These are phyloP conservation scores for Triplophysa rosa DNA, from an alignment of 2,113 vertebrate genomes.

Conservation along the genomic window DNA sequence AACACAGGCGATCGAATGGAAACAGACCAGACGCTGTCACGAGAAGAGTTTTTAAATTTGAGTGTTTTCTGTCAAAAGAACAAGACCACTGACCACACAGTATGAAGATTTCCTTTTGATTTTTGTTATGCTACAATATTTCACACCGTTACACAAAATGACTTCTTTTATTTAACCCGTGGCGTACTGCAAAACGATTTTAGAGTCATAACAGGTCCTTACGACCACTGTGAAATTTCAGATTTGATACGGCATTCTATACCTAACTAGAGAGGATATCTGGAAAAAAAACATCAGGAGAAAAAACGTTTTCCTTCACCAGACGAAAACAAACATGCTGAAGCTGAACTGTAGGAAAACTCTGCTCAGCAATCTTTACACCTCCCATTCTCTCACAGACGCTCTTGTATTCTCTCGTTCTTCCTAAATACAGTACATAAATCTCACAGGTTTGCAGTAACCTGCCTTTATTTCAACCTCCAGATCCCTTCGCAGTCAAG, in stretches of 20 bases:
- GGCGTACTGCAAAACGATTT: no score
- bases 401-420: not conserved
- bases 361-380: conserved; percentile 46
- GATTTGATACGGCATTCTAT: no score
- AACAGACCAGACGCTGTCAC: conserved; percentile 36
- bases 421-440: conserved; percentile 17
- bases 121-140: not conserved
- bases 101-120: not conserved
- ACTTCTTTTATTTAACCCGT: no score
- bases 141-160: not conserved
- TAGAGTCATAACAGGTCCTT: no score
- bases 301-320: conserved; percentile 5
- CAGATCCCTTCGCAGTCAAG: conserved; percentile 34
- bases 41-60: not conserved
- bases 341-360: conserved; percentile 51
- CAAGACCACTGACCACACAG: not conserved
- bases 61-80: not conserved
- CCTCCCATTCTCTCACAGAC: not conserved
- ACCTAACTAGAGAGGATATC: no score
- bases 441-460: conserved; percentile 29
- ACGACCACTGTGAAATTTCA: no score
- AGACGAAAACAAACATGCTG: conserved; percentile 38
- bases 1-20: conserved; percentile 13
- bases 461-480: conserved; percentile 20
- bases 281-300: not conserved